phyloP scores from a whole-genome alignment of 1,140 invertebrate genomes.

The Teleogryllus occipitalis region DNA sequence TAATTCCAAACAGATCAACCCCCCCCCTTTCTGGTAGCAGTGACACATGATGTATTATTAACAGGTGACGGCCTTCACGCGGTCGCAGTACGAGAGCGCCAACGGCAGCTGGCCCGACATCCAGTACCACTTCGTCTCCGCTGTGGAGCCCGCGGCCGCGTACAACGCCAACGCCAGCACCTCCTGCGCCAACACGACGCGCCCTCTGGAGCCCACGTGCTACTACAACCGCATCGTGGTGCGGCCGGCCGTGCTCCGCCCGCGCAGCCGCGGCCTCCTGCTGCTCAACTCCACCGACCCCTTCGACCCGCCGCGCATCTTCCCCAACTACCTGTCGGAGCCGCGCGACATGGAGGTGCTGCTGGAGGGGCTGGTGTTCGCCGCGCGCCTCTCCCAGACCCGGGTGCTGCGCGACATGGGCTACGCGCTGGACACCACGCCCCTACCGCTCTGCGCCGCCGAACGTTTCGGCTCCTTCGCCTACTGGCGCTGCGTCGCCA shows the following conservation, averaged over 20 bases:
- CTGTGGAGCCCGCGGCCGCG: constrained; percentile 32
- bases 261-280: constrained; percentile 48
- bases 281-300: constrained; percentile 47
- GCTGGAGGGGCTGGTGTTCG: constrained; percentile 34
- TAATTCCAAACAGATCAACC: no score
- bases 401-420: constrained; percentile 28
- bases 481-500: constrained; percentile 31
- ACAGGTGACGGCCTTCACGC: not conserved
- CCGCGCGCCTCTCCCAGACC: constrained; percentile 32
- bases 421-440: constrained; percentile 24
- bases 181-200: constrained; percentile 42
- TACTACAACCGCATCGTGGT: constrained; percentile 14
- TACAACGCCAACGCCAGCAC: constrained; percentile 39
- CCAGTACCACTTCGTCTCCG: constrained; percentile 61
- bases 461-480: constrained; percentile 47
- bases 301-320: constrained; percentile 50
- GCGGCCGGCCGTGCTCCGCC: constrained; percentile 40
- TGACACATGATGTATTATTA: no score
- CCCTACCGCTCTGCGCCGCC: constrained; percentile 30
- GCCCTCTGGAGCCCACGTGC: constrained; percentile 1
- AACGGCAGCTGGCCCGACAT: constrained; percentile 66
- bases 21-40: no score
- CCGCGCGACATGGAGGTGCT: constrained; percentile 31
- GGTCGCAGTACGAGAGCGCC: constrained; percentile 44
- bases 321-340: constrained; percentile 52